Conservation (phyloP, 2,113 vertebrate species). For the Peucedramus taeniatus region DNA sequence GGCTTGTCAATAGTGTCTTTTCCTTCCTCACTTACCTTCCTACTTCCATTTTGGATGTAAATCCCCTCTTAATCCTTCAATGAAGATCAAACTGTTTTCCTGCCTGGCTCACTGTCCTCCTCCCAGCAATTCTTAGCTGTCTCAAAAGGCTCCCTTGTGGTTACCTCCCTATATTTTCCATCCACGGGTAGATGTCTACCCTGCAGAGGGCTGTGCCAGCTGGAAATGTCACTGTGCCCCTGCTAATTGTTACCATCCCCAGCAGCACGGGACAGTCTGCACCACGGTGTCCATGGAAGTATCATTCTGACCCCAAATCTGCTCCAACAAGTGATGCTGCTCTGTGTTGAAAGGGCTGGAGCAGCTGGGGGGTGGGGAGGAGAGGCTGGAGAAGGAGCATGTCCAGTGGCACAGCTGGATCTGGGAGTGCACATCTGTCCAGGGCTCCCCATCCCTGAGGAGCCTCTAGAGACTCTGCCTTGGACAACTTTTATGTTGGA, state of each 20-base stretch:
- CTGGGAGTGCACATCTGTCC: not conserved
- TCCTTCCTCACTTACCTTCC: not conserved
- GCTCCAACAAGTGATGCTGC: fast-evolving
- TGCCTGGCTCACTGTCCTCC: not conserved
- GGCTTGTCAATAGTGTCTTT: not conserved
- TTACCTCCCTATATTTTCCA: not conserved
- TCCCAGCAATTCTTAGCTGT: not conserved
- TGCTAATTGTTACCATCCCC: not conserved
- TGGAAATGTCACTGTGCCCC: not conserved
- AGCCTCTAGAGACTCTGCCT: not conserved
- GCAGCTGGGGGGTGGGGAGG: not conserved
- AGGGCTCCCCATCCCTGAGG: not conserved
- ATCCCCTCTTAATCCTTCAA: not conserved
- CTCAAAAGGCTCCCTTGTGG: not conserved
- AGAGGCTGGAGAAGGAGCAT: not conserved
- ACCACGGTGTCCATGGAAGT: not conserved
- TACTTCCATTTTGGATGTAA: not conserved
- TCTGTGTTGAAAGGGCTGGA: not conserved
- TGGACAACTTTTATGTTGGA: not conserved
- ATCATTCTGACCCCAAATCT: not conserved
- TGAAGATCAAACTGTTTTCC: not conserved
- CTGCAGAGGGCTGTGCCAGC: not conserved
- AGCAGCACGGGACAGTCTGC: not conserved
- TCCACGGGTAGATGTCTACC: not conserved
- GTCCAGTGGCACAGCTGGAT: conserved; percentile 35